Percentiles rank a stretch among this genome's conserved stretches.
Conservation (phyloP, 2,797 vertebrate genomes). For the Craterocephalus amniculus region DNA sequence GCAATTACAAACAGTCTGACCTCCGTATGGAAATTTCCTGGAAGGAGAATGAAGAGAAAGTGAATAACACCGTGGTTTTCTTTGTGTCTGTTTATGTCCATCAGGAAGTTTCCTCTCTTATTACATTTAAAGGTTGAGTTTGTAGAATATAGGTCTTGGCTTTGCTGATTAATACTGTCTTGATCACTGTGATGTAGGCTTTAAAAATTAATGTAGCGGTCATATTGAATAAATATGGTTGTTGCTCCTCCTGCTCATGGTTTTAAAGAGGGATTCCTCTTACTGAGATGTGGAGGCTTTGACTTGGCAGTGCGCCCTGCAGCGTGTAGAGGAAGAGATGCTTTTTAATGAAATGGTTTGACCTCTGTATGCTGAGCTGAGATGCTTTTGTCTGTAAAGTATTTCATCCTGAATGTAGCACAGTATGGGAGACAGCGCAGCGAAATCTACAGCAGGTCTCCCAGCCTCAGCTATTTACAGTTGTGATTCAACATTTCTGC, state of each 20-base stretch:
- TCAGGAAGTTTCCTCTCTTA: constrained; percentile 10
- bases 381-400: constrained; percentile 59
- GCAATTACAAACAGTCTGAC: not conserved
- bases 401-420: constrained; percentile 41
- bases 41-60: constrained; percentile 8
- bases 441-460: not conserved
- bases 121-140: not conserved
- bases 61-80: constrained; percentile 2
- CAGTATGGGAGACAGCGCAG: constrained; percentile 48
- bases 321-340: constrained; percentile 57
- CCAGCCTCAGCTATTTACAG: constrained; percentile 13
- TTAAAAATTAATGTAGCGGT: constrained; percentile 47
- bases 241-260: constrained; percentile 39
- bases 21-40: constrained; percentile 10
- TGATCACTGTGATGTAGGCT: not conserved
- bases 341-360: constrained; percentile 72
- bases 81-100: not conserved
- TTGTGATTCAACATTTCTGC: not conserved
- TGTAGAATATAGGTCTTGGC: constrained; percentile 3
- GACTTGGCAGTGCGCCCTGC: constrained; percentile 54
- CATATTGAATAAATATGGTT: constrained; percentile 28
- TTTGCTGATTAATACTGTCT: constrained; percentile 14
- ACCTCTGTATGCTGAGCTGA: constrained; percentile 66
- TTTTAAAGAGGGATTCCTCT: constrained; percentile 54
- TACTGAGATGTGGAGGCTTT: constrained; percentile 33